Evolutionary conservation across 2,888 invertebrate species (phyloP).

Genomic region (Nymphalis urticae): DNA sequence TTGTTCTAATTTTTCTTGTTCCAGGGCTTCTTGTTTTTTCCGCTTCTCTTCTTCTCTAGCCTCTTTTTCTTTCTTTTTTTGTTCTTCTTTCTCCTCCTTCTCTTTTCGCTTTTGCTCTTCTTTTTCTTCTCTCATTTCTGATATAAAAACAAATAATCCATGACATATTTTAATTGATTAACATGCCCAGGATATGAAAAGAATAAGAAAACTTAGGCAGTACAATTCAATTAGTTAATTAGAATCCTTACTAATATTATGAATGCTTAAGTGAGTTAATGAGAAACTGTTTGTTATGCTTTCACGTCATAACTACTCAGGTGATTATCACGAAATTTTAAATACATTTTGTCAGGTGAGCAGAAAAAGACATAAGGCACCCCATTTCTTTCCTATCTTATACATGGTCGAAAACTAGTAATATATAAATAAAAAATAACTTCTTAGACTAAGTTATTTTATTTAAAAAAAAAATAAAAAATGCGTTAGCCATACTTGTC

Average conservation of each 20-base stretch:
- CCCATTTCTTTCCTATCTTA: too few species aligned
- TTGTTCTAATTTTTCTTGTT: conserved; percentile 85
- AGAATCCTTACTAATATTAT: too few species aligned
- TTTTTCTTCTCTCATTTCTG: conserved; percentile 71
- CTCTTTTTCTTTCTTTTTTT: conserved; percentile 76
- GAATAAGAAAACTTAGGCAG: too few species aligned
- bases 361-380: too few species aligned
- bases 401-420: too few species aligned
- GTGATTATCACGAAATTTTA: too few species aligned
- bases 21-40: conserved; percentile 83
- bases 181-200: background rate
- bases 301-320: too few species aligned
- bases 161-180: background rate
- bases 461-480: background rate
- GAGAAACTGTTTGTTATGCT: too few species aligned
- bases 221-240: too few species aligned
- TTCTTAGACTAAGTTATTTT: background rate
- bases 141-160: background rate
- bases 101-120: conserved; percentile 64
- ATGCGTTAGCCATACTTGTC: too few species aligned
- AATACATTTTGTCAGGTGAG: too few species aligned
- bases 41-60: conserved; percentile 82
- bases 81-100: conserved; percentile 76
- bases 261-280: too few species aligned
- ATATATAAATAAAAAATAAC: background rate